phyloP scores from a whole-genome alignment of 2,113 vertebrate genomes.

The Lampris megalopsis region DNA sequence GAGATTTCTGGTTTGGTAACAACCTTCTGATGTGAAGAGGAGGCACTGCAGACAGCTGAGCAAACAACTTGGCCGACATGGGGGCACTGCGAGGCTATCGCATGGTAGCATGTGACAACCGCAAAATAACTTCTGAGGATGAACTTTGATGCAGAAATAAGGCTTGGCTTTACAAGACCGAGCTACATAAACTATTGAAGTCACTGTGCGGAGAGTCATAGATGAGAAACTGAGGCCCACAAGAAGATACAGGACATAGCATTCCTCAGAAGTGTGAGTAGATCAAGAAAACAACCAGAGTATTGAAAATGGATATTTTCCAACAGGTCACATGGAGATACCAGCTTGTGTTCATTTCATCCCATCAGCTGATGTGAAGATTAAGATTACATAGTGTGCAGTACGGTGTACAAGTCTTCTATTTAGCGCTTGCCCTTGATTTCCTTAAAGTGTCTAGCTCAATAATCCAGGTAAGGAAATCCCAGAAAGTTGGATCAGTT shows the following conservation, averaged over 20 bases:
- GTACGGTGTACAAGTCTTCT: too few relatives aligned
- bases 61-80: constrained; percentile 15
- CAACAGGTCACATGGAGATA: background rate
- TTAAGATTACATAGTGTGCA: too few relatives aligned
- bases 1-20: constrained; percentile 15
- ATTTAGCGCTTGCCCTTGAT: too few relatives aligned
- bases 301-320: background rate
- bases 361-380: background rate
- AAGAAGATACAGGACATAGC: background rate
- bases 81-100: constrained; percentile 18
- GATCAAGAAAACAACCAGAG: too few relatives aligned
- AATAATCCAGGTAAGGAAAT: too few relatives aligned
- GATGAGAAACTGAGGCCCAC: background rate
- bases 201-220: background rate
- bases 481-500: too few relatives aligned
- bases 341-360: background rate
- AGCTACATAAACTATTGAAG: background rate
- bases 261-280: background rate
- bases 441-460: too few relatives aligned
- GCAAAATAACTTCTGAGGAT: constrained; percentile 16
- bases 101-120: constrained; percentile 1
- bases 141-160: constrained; percentile 12
- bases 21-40: constrained; percentile 25
- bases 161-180: background rate
- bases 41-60: constrained; percentile 22